Base-by-base conservation (phyloP, 2,113 vertebrate species). In the Onychostruthus taczanowskii region DNA sequence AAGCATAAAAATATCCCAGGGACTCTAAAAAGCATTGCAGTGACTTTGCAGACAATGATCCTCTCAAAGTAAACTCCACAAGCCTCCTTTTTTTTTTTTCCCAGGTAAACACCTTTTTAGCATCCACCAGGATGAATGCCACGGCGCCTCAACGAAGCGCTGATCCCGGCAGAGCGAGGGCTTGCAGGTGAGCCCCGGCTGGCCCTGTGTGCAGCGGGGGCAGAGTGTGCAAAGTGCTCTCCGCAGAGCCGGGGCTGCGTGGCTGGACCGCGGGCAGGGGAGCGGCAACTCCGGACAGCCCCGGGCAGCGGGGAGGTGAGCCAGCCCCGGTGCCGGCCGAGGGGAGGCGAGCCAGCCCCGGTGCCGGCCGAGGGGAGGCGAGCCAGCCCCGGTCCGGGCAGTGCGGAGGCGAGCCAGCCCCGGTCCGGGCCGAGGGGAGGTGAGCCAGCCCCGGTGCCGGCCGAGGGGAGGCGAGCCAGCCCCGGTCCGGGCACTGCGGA, bases 161-260 rank as follows among this genome's bases (percentile, higher is more conserved):
- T 21, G 73, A 12, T 11, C 0, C 3, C 13, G 55, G 59, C 37
- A 18, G n/a, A 30, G 58, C 0, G 58, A 7, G 28, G 39, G 56
- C 81, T 72, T 18, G 20, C 81, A 85, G 93, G 77, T 78, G 78
- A 82, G 49, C 4, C 27, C 24, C 0, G 10, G 27, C 52, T 23
- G 64, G 50, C 9, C 27, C 76, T 22, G 53, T 30, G 73, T 4
- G 39, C 52, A 5, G 52, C 0, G 16, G 69, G 35, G 7, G 28
- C 41, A 10, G 11, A 15, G 62, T 0, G 31, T 0, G 20, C 31
- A 0, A 31, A 18, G n/a, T 1, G 70, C 2, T 46, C 46, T 55
- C 41, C 9, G 22, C 37, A 22, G 4, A 4, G 28, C 17, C 13
- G 0, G 41, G 1, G 39, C 74, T 66, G 93, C 81, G 64, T 4